A percentile compares a stretch with the other conserved stretches of the same genome.
phyloP scores from a whole-genome alignment of 30 jellyfish, hydroid and myxozoan genomes.

The Thelohanellus kitauei region DNA sequence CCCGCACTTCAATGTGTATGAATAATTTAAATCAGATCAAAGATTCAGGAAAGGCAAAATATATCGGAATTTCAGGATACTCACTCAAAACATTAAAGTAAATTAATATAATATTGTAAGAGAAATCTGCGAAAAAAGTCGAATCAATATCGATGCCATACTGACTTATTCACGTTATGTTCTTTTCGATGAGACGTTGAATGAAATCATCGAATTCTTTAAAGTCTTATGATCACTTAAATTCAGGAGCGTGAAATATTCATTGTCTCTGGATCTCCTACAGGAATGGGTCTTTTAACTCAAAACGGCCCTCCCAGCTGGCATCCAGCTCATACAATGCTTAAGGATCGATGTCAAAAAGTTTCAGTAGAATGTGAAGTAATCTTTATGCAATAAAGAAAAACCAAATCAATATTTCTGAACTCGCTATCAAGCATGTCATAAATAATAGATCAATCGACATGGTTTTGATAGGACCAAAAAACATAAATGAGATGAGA shows the following conservation, averaged over 20 bases:
- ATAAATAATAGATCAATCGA: too few species aligned
- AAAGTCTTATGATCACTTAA: slow-evolving; percentile 11
- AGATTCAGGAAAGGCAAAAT: slow-evolving; percentile 26
- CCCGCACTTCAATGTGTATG: slow-evolving; percentile 46
- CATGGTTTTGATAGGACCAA: too few species aligned
- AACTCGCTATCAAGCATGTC: too few species aligned
- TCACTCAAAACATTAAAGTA: slow-evolving; percentile 30
- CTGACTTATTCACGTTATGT: slow-evolving; percentile 44
- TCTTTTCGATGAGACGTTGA: slow-evolving; percentile 23
- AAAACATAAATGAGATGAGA: too few species aligned
- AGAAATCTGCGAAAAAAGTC: slow-evolving; percentile 24
- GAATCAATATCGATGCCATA: slow-evolving; percentile 23
- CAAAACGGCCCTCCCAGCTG: slow-evolving; percentile 35
- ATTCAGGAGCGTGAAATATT: slow-evolving; percentile 20
- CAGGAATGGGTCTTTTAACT: slow-evolving; percentile 46
- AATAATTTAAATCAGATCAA: slow-evolving; percentile 11
- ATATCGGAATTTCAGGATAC: slow-evolving; percentile 47
- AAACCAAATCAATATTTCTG: too few species aligned
- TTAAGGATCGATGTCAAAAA: too few species aligned
- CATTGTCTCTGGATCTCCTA: slow-evolving; percentile 37
- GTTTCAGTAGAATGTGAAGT: too few species aligned
- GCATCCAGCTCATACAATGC: too few species aligned
- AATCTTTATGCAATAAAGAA: too few species aligned
- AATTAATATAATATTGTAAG: neutral
- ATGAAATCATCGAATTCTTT: slow-evolving; percentile 14